Conservation (phyloP, 2,888 invertebrate species). For the Drosophila leonis region DNA sequence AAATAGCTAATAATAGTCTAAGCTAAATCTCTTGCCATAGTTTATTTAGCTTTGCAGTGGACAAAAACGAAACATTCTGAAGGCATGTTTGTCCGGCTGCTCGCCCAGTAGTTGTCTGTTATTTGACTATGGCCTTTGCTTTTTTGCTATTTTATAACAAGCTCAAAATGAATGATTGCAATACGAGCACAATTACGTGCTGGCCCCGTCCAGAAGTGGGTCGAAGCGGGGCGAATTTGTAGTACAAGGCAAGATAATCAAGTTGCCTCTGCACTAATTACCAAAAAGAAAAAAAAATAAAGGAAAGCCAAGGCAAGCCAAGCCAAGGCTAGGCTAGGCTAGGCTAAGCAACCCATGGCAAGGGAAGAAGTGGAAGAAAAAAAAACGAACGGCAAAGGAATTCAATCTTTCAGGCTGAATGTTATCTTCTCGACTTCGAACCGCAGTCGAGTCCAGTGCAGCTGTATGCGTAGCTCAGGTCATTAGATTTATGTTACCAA, state of each 20-base stretch:
- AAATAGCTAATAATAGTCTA: constrained; percentile 3
- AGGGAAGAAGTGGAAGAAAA: constrained; percentile 17
- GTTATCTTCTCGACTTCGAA: constrained; percentile 21
- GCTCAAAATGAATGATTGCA: constrained; percentile 64
- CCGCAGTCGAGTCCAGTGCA: constrained; percentile 22
- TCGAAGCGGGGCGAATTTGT: constrained; percentile 1
- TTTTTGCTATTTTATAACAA: constrained; percentile 46
- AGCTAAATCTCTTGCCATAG: background rate
- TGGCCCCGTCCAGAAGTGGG: constrained; percentile 1
- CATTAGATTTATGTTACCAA: constrained; percentile 75
- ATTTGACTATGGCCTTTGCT: constrained; percentile 22
- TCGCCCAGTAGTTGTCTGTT: background rate
- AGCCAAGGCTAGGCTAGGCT: background rate
- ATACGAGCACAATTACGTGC: constrained; percentile 60
- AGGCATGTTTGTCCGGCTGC: background rate
- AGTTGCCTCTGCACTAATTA: constrained; percentile 70
- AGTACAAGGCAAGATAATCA: constrained; percentile 61
- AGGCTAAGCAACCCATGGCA: constrained; percentile 12
- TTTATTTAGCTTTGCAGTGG: background rate
- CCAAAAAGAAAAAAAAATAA: constrained; percentile 49
- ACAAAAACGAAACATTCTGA: background rate
- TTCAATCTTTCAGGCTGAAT: constrained; percentile 52
- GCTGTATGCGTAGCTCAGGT: constrained; percentile 39
- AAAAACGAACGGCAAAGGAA: constrained; percentile 28
- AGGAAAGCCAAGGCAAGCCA: background rate